phyloP scores from a whole-genome alignment of 2,888 invertebrate genomes.

The Synanthedon formicaeformis region DNA sequence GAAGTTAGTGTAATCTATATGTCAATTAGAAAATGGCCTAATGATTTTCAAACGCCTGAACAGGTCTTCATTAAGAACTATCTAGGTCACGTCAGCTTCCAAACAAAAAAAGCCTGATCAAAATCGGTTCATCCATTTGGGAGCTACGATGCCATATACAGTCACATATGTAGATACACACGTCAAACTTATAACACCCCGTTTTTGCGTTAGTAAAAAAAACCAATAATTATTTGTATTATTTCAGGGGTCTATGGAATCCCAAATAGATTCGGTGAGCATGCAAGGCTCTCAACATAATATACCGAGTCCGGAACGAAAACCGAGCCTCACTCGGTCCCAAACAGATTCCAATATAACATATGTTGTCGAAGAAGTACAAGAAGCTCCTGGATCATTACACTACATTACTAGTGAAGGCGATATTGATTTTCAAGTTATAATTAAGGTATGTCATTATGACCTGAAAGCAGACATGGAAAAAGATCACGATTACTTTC shows the following conservation, averaged over 20 bases:
- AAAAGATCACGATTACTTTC: background rate
- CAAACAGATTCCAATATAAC: conserved; percentile 94
- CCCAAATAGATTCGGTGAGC: conserved; percentile 82
- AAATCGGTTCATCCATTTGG: too few relatives aligned
- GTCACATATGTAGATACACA: too few relatives aligned
- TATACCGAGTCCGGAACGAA: conserved; percentile 73
- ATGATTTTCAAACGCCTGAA: too few relatives aligned
- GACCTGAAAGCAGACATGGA: too few relatives aligned
- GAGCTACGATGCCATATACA: too few relatives aligned
- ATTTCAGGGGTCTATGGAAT: conserved; percentile 83
- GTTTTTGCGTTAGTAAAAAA: too few relatives aligned
- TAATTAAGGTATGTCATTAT: conserved; percentile 74
- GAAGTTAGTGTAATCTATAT: too few relatives aligned
- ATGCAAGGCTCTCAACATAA: conserved; percentile 69
- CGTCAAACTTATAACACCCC: too few relatives aligned
- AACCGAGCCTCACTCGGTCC: conserved; percentile 82
- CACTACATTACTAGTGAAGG: conserved; percentile 96
- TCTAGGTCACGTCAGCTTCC: too few relatives aligned
- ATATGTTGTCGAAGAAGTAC: conserved; percentile 86
- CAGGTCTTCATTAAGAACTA: too few relatives aligned
- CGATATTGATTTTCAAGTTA: conserved; percentile 90
- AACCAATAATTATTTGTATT: background rate
- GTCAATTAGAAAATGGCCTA: too few relatives aligned
- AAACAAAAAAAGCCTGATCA: too few relatives aligned
- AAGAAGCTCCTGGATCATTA: conserved; percentile 88